Evolutionary conservation across 2,797 vertebrate genomes (phyloP), one percentile per base, ranked within the genome.

Genomic region (Amphiprion clarkii): DNA sequence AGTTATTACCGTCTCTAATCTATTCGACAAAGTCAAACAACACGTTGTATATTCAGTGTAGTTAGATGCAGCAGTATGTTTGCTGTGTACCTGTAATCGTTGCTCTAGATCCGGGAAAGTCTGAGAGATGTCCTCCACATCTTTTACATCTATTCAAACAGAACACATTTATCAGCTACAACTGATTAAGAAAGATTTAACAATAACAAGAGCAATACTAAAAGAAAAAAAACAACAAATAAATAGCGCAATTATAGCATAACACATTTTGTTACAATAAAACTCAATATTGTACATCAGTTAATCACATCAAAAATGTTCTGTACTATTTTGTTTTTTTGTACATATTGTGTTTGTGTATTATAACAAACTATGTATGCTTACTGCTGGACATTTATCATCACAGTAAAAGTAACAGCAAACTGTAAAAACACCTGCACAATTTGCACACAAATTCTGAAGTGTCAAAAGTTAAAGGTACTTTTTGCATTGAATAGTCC

Each of bases 101-200:
- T 98, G 96, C 74, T 99, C 98, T 93, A 99, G 94, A 78, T 98
- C 96, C 66, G 97, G 96, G 87, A 97, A 97, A 68, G 91, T 94
- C 90, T 96, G 94, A 59, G 95, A 89, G 40, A 88, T 69, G 48
- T 95, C 95, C 85, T 96, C 96, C 81, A 93, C 91, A 92, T 97
- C 96, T 90, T 97, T 97, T 71, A 91, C 85, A 81, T 95, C 95
- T 96, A 76, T 65, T 13, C 53, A 65, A 74, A 88, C 14, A 84
- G 17, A 74, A 63, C 23, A 74, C 3, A 59, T 52, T 0, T 54
- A 55, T 79, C 17, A 77, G 17, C 72, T 56, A 71, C n/a, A 67
- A 21, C 0, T 71, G 64, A 36, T 62, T 42, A 56, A n/a, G 6
- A 59, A 46, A 68, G 55, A 40, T 9, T 5, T 49, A 49, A 49